phyloP scores from a whole-genome alignment of 2,888 invertebrate species.

The Cantharis rufa region DNA sequence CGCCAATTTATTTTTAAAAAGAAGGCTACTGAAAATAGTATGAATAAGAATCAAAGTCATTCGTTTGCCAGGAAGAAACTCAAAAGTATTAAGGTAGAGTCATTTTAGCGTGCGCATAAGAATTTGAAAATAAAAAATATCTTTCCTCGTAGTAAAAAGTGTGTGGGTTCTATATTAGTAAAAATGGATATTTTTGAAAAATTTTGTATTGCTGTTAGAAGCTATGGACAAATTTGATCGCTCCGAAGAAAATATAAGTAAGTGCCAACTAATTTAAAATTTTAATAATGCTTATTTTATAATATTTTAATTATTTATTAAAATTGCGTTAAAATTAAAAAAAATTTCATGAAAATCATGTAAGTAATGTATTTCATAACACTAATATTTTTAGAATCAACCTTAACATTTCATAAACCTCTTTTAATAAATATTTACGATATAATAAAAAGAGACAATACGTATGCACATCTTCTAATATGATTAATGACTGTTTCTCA shows the following conservation, averaged over 20 bases:
- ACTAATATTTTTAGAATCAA: background rate
- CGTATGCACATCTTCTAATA: background rate
- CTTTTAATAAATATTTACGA: background rate
- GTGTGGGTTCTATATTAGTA: conserved; percentile 17
- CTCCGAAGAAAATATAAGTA: conserved; percentile 23
- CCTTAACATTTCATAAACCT: background rate
- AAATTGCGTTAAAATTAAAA: background rate
- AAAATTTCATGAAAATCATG: background rate
- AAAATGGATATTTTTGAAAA: conserved; percentile 38
- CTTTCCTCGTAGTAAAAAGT: conserved; percentile 16
- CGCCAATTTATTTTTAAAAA: conserved; percentile 48
- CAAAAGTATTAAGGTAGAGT: conserved; percentile 45
- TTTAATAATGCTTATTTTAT: background rate
- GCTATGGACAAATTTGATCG: conserved; percentile 36
- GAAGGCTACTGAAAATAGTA: conserved; percentile 44
- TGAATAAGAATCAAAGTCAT: conserved; percentile 39
- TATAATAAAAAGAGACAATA: background rate
- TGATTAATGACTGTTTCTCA: background rate
- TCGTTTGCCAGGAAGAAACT: conserved; percentile 43
- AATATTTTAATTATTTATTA: background rate
- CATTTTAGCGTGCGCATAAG: conserved; percentile 44
- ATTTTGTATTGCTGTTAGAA: conserved; percentile 27
- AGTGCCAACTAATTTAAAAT: background rate
- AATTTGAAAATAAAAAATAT: conserved; percentile 20
- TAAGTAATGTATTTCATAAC: background rate